Conservation (phyloP, 2,113 vertebrate genomes). For the Hepsetus odoe region DNA sequence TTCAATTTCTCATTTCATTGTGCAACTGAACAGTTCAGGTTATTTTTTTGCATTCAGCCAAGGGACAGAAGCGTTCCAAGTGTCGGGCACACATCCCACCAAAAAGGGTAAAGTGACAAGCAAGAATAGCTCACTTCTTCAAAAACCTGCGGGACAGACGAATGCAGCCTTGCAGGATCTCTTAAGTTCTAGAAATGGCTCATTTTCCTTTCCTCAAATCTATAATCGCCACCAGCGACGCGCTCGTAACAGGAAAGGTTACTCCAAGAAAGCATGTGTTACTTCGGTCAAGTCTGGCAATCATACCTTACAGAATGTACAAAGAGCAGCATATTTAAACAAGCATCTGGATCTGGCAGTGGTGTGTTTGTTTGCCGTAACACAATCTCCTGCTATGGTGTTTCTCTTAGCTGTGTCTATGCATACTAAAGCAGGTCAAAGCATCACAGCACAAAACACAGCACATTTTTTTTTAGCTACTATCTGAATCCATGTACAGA, state of each 20-base stretch:
- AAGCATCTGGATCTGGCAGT: neutral
- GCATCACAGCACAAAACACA: slow-evolving; percentile 22
- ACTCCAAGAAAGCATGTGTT: too few relatives aligned
- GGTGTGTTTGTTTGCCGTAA: slow-evolving; percentile 4
- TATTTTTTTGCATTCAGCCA: neutral
- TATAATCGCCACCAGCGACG: neutral
- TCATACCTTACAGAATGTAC: neutral
- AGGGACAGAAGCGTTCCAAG: neutral
- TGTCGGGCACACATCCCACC: neutral
- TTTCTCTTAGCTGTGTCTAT: neutral
- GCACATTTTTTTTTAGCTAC: slow-evolving; percentile 45
- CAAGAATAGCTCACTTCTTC: slow-evolving; percentile 11
- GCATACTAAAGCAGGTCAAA: slow-evolving; percentile 8
- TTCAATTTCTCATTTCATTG: neutral
- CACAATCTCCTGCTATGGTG: neutral
- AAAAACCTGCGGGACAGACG: neutral
- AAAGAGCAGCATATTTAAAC: neutral
- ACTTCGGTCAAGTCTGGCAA: too few relatives aligned
- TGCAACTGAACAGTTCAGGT: neutral
- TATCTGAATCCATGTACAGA: slow-evolving; percentile 43
- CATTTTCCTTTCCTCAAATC: neutral
- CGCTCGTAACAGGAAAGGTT: neutral
- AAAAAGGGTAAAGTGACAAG: neutral
- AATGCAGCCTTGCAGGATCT: neutral
- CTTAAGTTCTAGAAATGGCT: slow-evolving; percentile 3